Conservation (phyloP, 2,888 invertebrate species). For the Eupithecia subumbrata region DNA sequence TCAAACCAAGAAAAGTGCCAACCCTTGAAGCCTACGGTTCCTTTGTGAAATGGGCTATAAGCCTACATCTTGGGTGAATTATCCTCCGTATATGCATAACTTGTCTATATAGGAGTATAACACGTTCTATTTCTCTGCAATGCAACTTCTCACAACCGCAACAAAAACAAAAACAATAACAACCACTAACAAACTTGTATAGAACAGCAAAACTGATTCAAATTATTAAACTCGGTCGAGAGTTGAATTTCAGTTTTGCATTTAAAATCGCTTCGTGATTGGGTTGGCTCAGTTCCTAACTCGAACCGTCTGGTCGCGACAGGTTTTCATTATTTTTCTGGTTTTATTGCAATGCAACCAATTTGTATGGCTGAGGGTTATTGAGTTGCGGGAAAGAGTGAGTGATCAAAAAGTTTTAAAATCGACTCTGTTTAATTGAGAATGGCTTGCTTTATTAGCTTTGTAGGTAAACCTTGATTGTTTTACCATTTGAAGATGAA, state of each 20-base stretch:
- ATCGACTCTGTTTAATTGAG: neutral
- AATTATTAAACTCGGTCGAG: conserved; percentile 15
- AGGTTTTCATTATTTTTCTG: conserved; percentile 14
- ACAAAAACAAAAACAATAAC: conserved; percentile 12
- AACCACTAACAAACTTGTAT: neutral
- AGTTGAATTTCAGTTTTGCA: conserved; percentile 27
- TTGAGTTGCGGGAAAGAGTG: neutral
- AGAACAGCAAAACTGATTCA: conserved; percentile 7
- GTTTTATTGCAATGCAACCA: conserved; percentile 4
- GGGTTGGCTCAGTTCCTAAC: conserved; percentile 21
- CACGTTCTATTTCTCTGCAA: neutral
- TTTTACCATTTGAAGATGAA: neutral
- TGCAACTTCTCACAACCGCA: neutral
- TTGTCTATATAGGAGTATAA: neutral
- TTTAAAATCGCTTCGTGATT: conserved; percentile 23
- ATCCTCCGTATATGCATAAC: neutral
- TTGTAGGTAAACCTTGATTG: neutral
- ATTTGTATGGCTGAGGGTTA: neutral
- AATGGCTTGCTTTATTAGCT: neutral
- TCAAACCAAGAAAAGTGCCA: too few relatives aligned
- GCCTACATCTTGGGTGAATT: neutral
- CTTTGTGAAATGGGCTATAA: too few relatives aligned
- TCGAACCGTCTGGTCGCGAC: conserved; percentile 15
- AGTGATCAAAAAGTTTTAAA: neutral
- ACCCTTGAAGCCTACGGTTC: too few relatives aligned